These are phyloP conservation scores for Halocynthia aurantium DNA, from an alignment of 23 tunicate species.

Conservation along the genomic window DNA sequence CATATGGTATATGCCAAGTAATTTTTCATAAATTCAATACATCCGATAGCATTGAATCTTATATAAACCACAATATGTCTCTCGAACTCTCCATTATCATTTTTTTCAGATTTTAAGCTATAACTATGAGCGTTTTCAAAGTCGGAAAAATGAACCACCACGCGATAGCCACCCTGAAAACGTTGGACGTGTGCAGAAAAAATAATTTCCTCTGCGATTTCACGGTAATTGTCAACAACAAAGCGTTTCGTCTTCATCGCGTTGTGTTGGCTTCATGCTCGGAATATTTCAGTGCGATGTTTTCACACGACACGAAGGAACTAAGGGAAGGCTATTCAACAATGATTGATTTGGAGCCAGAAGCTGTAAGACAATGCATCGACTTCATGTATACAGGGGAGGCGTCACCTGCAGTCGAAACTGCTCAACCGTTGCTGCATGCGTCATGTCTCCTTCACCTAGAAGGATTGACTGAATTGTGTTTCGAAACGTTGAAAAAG, in stretches of 20 bases:
- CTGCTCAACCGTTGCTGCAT: background rate
- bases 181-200: background rate
- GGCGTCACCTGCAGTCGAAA: background rate
- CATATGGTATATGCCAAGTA: too few relatives aligned
- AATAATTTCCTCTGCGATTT: conserved; percentile 5
- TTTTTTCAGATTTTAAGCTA: too few relatives aligned
- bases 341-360: background rate
- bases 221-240: conserved; percentile 1
- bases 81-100: too few relatives aligned
- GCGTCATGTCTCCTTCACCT: background rate
- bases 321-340: background rate
- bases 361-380: conserved; percentile 8
- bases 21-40: too few relatives aligned
- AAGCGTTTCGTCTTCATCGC: conserved; percentile 6
- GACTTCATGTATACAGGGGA: conserved; percentile 9
- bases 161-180: background rate
- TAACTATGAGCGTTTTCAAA: background rate
- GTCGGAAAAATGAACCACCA: background rate
- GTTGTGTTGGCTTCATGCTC: conserved; percentile 5
- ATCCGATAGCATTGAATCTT: too few relatives aligned
- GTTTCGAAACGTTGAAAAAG: background rate
- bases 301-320: conserved; percentile 6
- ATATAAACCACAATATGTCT: too few relatives aligned
- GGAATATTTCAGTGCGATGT: conserved; percentile 2
- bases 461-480: conserved; percentile 6